These are phyloP conservation scores for Oryzias dopingdopingensis DNA, from an alignment of 2,797 vertebrate species.

Conservation along the genomic window DNA sequence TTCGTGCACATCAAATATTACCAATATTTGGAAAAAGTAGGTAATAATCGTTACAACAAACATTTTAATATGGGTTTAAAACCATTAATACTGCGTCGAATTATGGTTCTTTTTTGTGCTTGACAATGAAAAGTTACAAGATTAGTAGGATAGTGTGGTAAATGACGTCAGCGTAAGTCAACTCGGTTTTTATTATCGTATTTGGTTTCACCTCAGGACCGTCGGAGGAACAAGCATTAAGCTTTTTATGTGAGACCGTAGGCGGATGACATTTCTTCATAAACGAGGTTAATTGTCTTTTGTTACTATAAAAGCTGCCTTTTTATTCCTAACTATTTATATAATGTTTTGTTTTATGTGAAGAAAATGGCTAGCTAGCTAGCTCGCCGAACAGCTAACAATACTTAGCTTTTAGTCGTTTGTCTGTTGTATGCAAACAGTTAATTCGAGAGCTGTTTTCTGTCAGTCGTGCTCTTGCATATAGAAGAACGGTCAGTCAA, in stretches of 20 bases:
- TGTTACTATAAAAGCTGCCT: neutral
- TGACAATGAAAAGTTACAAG: too few species aligned
- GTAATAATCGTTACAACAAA: too few species aligned
- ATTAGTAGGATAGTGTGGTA: neutral
- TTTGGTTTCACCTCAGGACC: constrained; percentile 38
- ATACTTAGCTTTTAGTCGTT: constrained; percentile 5
- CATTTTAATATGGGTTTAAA: too few species aligned
- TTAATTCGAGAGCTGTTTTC: neutral
- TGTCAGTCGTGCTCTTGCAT: neutral
- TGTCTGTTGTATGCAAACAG: neutral
- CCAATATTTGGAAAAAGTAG: too few species aligned
- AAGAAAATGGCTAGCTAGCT: constrained; percentile 31
- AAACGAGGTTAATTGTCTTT: constrained; percentile 35
- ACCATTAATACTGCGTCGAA: too few species aligned
- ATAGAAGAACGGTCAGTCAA: too few species aligned
- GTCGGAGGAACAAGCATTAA: constrained; percentile 36
- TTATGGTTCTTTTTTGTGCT: too few species aligned
- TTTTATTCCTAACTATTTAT: neutral
- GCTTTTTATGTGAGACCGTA: constrained; percentile 29
- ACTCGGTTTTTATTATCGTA: constrained; percentile 26
- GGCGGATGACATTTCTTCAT: constrained; percentile 2
- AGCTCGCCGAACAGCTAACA: constrained; percentile 11
- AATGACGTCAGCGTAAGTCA: constrained; percentile 39
- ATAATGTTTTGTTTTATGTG: constrained; percentile 1
- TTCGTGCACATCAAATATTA: too few species aligned